Percentiles rank a stretch among this genome's conserved stretches.
phyloP scores from a whole-genome alignment of 2,113 vertebrate genomes.

The Herpetotheres cachinnans region DNA sequence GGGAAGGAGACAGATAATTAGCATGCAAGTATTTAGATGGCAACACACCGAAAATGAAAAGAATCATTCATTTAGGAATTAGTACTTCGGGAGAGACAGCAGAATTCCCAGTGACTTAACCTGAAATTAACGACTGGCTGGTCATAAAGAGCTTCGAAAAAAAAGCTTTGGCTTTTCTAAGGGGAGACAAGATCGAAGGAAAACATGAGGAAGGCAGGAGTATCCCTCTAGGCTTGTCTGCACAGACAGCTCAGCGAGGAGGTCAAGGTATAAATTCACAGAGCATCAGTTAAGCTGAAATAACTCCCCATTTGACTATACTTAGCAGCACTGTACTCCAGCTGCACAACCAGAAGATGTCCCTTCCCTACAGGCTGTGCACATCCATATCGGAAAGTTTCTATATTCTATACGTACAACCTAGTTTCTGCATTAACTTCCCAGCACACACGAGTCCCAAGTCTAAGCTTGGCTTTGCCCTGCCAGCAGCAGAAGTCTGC shows the following conservation, averaged over 20 bases:
- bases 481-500: neutral
- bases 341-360: neutral
- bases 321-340: neutral
- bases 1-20: neutral
- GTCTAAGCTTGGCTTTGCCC: neutral
- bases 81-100: neutral
- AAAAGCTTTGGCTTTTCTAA: neutral
- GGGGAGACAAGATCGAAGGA: neutral
- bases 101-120: neutral
- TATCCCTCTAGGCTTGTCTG: neutral
- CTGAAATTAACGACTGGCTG: neutral
- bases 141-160: neutral
- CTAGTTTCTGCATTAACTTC: neutral
- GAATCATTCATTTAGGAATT: neutral
- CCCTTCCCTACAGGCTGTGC: neutral
- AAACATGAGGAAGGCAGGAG: neutral
- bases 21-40: neutral
- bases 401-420: neutral
- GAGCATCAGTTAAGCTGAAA: neutral
- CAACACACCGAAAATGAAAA: neutral
- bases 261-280: neutral
- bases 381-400: neutral
- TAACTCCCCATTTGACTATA: too few species aligned
- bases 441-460: too few species aligned
- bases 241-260: neutral